These are phyloP conservation scores for Phytoseiulus persimilis DNA, from an alignment of 2,888 invertebrate species.

Conservation along the genomic window DNA sequence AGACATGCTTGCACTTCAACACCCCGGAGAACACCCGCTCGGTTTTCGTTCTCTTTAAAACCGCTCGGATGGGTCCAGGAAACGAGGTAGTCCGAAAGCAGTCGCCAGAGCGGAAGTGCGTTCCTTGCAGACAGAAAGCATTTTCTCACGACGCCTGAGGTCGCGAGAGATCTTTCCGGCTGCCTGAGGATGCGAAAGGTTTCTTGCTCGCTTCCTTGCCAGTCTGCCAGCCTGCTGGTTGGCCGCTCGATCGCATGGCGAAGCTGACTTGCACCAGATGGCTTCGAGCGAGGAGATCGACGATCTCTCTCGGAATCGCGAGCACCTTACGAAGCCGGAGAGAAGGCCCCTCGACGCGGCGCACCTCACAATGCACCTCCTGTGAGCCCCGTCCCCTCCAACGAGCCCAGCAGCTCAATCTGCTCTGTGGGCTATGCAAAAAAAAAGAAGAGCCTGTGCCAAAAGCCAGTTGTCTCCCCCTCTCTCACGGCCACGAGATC, in stretches of 20 bases:
- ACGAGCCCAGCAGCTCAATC: neutral
- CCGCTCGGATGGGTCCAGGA: neutral
- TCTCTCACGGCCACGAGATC: neutral
- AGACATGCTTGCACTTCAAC: neutral
- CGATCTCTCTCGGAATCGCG: neutral
- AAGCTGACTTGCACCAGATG: neutral
- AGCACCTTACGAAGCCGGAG: neutral
- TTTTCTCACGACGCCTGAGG: neutral
- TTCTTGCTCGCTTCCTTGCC: neutral
- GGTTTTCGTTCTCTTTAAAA: neutral
- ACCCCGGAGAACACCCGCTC: neutral
- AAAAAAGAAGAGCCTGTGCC: neutral
- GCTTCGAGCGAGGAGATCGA: neutral
- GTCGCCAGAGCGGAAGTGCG: neutral
- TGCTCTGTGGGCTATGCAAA: neutral
- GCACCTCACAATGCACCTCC: constrained; percentile 5
- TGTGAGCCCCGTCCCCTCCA: neutral
- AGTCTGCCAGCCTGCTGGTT: no score
- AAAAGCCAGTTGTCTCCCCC: neutral
- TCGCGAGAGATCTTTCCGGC: neutral
- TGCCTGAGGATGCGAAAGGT: neutral
- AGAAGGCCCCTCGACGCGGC: neutral
- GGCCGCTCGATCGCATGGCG: no score
- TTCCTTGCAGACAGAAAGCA: neutral
- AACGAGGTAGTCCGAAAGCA: neutral